A percentile compares a stretch with the other conserved stretches of the same genome.
Evolutionary conservation across 2,113 vertebrate species (phyloP).

Genomic region (Eclectus roratus): DNA sequence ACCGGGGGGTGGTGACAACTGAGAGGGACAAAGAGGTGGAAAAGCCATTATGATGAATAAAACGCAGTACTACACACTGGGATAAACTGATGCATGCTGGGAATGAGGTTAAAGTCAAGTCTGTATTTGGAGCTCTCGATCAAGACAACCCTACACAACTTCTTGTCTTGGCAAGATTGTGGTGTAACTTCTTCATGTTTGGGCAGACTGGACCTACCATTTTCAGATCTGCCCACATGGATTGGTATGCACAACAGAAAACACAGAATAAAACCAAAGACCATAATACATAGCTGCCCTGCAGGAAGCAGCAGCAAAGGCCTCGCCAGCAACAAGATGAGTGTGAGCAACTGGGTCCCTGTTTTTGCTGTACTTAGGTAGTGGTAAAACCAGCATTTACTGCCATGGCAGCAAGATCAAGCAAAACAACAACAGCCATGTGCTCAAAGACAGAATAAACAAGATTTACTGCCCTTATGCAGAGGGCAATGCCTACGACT

Average conservation of each 20-base stretch:
- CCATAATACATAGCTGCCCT: fast-evolving
- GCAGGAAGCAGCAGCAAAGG: background rate
- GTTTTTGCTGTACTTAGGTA: background rate
- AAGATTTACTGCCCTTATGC: background rate
- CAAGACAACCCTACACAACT: fast-evolving
- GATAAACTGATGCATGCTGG: background rate
- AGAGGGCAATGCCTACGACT: background rate
- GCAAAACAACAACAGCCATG: background rate
- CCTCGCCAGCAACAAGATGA: background rate
- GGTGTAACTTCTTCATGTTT: background rate
- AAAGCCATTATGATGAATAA: fast-evolving
- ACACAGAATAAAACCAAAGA: background rate
- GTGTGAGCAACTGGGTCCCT: background rate
- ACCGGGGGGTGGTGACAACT: background rate
- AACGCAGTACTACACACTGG: background rate
- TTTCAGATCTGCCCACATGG: background rate
- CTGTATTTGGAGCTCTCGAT: background rate
- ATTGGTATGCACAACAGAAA: background rate
- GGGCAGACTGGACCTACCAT: background rate
- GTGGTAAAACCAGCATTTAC: background rate
- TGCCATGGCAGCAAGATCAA: background rate
- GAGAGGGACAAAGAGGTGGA: background rate
- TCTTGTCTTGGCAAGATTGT: fast-evolving
- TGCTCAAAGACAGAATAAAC: background rate
- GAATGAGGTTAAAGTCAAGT: background rate